A percentile compares a stretch with the other conserved stretches of the same genome.
These are phyloP conservation scores for Somateria mollissima DNA, from an alignment of 2,797 vertebrate species.

Conservation along the genomic window DNA sequence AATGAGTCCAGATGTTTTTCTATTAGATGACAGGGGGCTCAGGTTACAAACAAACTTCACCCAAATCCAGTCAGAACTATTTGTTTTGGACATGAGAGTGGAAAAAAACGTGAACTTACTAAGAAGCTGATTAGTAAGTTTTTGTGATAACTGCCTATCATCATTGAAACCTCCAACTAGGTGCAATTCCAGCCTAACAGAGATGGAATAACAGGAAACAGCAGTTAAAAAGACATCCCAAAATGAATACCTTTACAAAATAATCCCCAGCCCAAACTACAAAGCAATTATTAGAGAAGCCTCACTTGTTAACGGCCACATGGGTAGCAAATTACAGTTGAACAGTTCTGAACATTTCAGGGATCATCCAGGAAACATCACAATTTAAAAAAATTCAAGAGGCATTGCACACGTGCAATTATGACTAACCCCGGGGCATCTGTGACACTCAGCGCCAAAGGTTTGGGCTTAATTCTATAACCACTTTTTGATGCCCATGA, in stretches of 20 bases:
- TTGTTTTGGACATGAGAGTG: conserved; percentile 26
- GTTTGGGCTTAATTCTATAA: neutral
- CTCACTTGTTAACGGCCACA: neutral
- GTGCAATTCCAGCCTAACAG: conserved; percentile 91
- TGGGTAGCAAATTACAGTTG: neutral
- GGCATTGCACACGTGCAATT: neutral
- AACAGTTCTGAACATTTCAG: neutral
- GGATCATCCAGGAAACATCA: neutral
- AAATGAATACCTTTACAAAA: conserved; percentile 17
- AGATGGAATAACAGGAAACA: conserved; percentile 66
- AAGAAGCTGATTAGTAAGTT: conserved; percentile 90
- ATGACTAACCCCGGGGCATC: neutral
- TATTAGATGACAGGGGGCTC: neutral
- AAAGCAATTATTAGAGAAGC: neutral
- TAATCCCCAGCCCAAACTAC: conserved; percentile 34
- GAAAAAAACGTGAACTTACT: conserved; percentile 80
- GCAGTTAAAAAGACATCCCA: conserved; percentile 14
- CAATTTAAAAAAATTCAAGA: neutral
- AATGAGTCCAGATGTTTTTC: neutral
- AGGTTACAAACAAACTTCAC: neutral
- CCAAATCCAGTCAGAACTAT: conserved; percentile 32
- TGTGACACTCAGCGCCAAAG: neutral
- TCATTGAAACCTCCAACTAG: conserved; percentile 95
- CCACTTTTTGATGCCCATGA: neutral
- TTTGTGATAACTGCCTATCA: conserved; percentile 88